These are phyloP conservation scores for Knipowitschia caucasica DNA, from an alignment of 2,797 vertebrate genomes.

Conservation along the genomic window DNA sequence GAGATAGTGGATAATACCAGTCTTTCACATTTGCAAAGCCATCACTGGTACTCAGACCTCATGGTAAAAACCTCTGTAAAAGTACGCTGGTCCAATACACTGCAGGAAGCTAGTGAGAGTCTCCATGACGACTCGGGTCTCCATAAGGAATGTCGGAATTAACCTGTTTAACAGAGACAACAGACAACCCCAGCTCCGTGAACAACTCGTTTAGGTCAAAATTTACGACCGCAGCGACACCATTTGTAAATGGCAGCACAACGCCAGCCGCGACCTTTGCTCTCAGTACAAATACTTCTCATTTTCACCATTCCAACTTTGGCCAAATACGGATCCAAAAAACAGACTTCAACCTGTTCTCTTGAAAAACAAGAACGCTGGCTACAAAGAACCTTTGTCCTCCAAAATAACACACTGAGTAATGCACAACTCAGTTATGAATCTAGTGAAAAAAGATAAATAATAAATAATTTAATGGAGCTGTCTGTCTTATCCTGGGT, in stretches of 20 bases:
- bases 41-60: too few relatives aligned
- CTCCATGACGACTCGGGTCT: slow-evolving; percentile 27
- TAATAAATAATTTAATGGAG: too few relatives aligned
- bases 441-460: too few relatives aligned
- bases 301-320: slow-evolving; percentile 18
- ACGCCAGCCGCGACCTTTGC: slow-evolving; percentile 21
- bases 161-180: slow-evolving; percentile 45
- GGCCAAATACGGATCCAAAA: slow-evolving; percentile 27
- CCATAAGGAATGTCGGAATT: slow-evolving; percentile 49
- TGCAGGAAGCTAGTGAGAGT: slow-evolving; percentile 8
- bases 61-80: too few relatives aligned
- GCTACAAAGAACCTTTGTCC: too few relatives aligned
- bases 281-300: slow-evolving; percentile 10
- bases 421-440: too few relatives aligned
- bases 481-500: too few relatives aligned
- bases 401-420: too few relatives aligned
- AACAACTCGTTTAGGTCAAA: slow-evolving; percentile 29
- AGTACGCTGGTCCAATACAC: background rate
- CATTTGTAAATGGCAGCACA: slow-evolving; percentile 3
- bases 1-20: too few relatives aligned
- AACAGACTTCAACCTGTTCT: slow-evolving; percentile 48
- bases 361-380: too few relatives aligned
- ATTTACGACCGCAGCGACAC: slow-evolving; percentile 19
- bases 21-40: too few relatives aligned
- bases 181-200: slow-evolving; percentile 30